Conservation (phyloP, 2,888 invertebrate species). For the Trachelus troglodyta region DNA sequence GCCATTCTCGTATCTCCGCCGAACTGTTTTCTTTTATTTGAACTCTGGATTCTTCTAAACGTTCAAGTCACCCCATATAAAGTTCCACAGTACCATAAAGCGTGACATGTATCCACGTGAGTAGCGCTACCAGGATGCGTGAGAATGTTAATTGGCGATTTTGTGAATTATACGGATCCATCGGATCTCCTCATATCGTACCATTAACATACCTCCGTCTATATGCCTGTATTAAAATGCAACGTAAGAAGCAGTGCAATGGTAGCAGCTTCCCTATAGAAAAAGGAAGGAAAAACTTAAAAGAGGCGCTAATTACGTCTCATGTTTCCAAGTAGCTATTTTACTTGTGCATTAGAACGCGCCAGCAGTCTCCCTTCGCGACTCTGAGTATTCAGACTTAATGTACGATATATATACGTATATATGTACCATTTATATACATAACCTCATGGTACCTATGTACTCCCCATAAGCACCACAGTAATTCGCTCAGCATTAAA, state of each 20-base stretch:
- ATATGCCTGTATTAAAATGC: neutral
- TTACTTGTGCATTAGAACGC: neutral
- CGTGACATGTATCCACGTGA: conserved; percentile 33
- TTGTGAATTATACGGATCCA: conserved; percentile 47
- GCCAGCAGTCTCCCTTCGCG: neutral
- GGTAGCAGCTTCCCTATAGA: conserved; percentile 9
- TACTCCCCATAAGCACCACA: neutral
- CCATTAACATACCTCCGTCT: conserved; percentile 52
- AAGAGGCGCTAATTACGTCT: conserved; percentile 6
- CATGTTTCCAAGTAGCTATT: conserved; percentile 19
- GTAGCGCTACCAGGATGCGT: conserved; percentile 23
- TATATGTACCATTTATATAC: neutral
- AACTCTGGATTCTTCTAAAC: neutral
- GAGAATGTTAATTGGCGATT: conserved; percentile 59
- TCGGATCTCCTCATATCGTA: conserved; percentile 44
- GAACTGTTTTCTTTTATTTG: neutral
- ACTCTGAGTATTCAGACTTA: neutral
- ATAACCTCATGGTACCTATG: neutral
- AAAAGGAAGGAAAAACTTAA: neutral
- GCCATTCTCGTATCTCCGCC: neutral
- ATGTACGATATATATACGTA: neutral
- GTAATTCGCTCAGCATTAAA: neutral
- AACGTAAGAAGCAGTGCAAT: conserved; percentile 4
- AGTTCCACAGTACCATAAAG: neutral
- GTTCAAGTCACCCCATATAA: neutral